Conservation (phyloP, 2,113 vertebrate genomes). For the Tragelaphus buxtoni region DNA sequence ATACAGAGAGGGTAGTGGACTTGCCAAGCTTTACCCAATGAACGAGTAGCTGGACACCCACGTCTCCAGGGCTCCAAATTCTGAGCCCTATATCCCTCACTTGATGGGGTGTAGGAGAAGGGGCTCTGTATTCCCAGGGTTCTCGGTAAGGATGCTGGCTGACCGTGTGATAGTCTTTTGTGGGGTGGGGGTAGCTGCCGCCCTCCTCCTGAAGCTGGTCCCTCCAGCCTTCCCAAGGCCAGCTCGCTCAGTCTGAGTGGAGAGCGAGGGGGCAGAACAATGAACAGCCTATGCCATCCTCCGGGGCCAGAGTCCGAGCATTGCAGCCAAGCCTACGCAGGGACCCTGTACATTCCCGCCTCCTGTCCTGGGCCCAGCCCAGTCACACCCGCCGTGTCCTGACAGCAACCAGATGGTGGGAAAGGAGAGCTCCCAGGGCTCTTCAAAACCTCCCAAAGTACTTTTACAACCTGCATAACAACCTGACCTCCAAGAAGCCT, state of each 20-base stretch:
- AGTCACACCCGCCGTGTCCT: neutral
- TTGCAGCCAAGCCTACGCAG: conserved; percentile 19
- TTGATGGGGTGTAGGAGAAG: neutral
- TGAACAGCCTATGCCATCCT: conserved; percentile 26
- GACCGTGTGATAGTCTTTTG: neutral
- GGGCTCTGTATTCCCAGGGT: neutral
- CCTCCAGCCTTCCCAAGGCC: neutral
- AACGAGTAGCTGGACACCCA: neutral
- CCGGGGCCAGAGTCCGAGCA: conserved; percentile 10
- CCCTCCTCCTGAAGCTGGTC: neutral
- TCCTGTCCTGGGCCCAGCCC: neutral
- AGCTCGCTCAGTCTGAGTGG: neutral
- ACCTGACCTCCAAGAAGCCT: neutral
- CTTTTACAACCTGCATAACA: neutral
- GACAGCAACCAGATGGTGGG: neutral
- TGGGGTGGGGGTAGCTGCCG: neutral
- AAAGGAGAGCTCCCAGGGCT: neutral
- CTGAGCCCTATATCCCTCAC: neutral
- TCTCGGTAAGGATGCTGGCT: neutral
- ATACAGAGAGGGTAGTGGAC: neutral
- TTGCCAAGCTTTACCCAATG: neutral
- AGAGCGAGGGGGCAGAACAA: conserved; percentile 46
- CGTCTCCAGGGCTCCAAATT: neutral
- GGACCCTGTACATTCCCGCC: neutral
- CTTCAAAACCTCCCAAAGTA: neutral